Base-by-base conservation (phyloP, 2,888 invertebrate species). In the Epinotia nisella region DNA sequence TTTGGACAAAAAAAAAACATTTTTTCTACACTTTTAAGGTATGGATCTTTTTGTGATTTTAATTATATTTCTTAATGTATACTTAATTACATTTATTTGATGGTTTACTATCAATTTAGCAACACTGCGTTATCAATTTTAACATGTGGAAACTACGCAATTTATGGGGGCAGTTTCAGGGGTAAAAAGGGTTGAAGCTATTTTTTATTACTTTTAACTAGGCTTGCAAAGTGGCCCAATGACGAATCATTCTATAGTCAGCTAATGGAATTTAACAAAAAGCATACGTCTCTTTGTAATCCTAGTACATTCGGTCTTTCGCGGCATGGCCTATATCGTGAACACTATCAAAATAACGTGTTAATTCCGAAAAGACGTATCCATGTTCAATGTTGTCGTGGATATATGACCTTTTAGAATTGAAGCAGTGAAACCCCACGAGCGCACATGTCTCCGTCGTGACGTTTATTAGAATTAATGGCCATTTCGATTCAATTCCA, bases 401-500 rank as follows among this genome's bases (percentile, higher is more conserved):
- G 7, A 15, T 11, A 15, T 56, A 56, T 9, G 55, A 41, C 56
- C 10, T 56, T 66, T 41, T 56, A 9, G 55, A 17, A 24, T 21
- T 21, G 21, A 21, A 1, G 7, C 2, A 21, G 41, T 9, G 66
- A 66, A 66, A n/a, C 66, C 66, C 66, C 24, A 56, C 55, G 19
- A 55, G 65, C 53, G 41, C 55, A 66, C 66, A 56, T 66, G 66
- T 56, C 66, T 66, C 55, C 13, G 55, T 19, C 65, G 66, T 41
- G 66, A 66, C 66, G 24, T 66, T 56, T 66, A 66, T 66, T 66
- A 66, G 66, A 66, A 66, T 66, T 66, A 66, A 66, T 66, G 66
- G 55, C 41, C 15, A 41, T 41, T 66, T 53, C 56, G 41, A 66
- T 66, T 66, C 55, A 56, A 66, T 66, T 66, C 41, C 7, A 53